Evolutionary conservation across 2,888 invertebrate genomes (phyloP).

Genomic region (Pyrgus malvae): DNA sequence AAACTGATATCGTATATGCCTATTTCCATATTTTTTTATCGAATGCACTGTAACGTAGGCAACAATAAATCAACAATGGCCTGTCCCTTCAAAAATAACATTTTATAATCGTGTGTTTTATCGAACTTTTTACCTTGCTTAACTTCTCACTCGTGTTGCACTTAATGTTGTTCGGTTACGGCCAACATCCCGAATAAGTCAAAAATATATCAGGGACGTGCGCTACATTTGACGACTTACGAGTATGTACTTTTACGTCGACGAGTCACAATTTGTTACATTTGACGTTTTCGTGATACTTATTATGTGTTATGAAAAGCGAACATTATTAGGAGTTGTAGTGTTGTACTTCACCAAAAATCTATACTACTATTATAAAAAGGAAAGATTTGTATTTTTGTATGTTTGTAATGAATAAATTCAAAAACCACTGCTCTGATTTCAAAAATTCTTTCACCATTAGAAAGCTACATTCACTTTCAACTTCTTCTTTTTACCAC

Average conservation of each 20-base stretch:
- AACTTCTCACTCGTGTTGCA: neutral
- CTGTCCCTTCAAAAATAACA: neutral
- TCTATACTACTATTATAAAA: too few relatives aligned
- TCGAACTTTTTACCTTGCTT: neutral
- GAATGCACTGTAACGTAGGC: too few relatives aligned
- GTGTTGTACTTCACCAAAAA: too few relatives aligned
- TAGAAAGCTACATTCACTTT: too few relatives aligned
- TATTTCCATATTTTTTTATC: constrained; percentile 10
- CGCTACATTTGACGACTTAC: constrained; percentile 39
- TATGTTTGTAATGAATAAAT: too few relatives aligned
- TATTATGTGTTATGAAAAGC: too few relatives aligned
- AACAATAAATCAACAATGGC: neutral
- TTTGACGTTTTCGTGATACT: constrained; percentile 22
- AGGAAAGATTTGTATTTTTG: too few relatives aligned
- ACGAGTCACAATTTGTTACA: constrained; percentile 22
- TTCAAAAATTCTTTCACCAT: too few relatives aligned
- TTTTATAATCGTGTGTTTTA: neutral
- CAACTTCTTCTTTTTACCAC: too few relatives aligned
- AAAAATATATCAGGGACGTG: constrained; percentile 46
- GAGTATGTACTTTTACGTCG: constrained; percentile 7
- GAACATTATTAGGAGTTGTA: too few relatives aligned
- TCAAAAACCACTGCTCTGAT: too few relatives aligned
- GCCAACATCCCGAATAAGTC: constrained; percentile 51
- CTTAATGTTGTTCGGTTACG: neutral
- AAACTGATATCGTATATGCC: constrained; percentile 11